Evolutionary conservation across 2,888 invertebrate species (phyloP).

Genomic region (Hylaea fasciaria): DNA sequence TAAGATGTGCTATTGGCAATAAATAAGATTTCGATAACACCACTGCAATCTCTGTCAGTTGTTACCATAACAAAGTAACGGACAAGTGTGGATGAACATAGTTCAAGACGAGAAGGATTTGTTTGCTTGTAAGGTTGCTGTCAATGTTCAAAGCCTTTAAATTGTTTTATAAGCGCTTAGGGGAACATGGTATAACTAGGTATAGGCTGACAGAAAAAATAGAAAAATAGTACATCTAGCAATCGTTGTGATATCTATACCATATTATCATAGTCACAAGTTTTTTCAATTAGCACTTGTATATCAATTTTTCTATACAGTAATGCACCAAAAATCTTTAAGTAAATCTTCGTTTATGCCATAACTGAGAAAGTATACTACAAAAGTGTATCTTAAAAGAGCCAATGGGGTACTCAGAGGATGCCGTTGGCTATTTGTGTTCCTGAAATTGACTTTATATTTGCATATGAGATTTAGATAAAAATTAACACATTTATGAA

Average conservation of each 20-base stretch:
- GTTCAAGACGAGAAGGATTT: slow-evolving; percentile 1
- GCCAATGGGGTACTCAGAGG: slow-evolving; percentile 2
- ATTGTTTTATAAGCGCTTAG: slow-evolving; percentile 6
- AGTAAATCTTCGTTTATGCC: background rate
- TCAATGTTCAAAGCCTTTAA: slow-evolving; percentile 24
- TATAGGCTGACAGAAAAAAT: background rate
- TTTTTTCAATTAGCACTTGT: background rate
- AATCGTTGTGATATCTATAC: too few relatives aligned
- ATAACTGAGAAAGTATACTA: slow-evolving; percentile 1
- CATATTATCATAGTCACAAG: too few relatives aligned
- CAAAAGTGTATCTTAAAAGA: background rate
- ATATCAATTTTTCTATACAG: background rate
- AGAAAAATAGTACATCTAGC: background rate
- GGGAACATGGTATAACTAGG: background rate
- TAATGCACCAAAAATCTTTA: background rate
- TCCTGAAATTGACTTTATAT: slow-evolving; percentile 55
- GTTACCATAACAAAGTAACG: background rate
- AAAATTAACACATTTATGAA: slow-evolving; percentile 46
- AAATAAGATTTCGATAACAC: background rate
- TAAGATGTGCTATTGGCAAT: background rate
- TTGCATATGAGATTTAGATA: slow-evolving; percentile 47
- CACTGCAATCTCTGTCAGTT: background rate
- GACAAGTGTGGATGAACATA: slow-evolving; percentile 1
- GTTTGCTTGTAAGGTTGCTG: slow-evolving; percentile 15
- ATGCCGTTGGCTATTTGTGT: slow-evolving; percentile 41